Evolutionary conservation across 2,113 vertebrate species (phyloP), one percentile per base, ranked within the genome.

Genomic region (Leptobrachium ailaonicum): DNA sequence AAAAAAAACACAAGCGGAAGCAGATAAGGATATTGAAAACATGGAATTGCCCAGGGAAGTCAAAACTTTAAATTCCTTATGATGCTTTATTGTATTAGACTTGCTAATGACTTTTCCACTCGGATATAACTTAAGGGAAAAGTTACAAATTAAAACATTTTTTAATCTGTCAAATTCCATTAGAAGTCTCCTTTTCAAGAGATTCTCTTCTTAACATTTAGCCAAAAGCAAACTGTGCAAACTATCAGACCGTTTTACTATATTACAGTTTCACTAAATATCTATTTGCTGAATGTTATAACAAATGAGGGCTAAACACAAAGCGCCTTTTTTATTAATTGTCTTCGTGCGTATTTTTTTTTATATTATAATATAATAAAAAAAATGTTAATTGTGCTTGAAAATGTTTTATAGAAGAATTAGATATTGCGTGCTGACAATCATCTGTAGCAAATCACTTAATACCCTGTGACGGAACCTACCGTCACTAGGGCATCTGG

Each of bases 81-180:
- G 41, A 72, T 1, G 42, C 8, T 14, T 68, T 9, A 2, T 78
- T 82, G 32, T 53, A 82, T 62, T 8, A 75, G 68, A 6, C 7
- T 6, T 66, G 58, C 66, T 60, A 79, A 8, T 83, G 62, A 73
- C 79, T 41, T 76, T 44, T 12, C 2, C 10, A 40, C 41, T n/a
- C 3, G 41, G 20, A 60, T 77, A 32, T 45, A 88, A 87, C 84
- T 84, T 73, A 86, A 83, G 86, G 86, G 85, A 86, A 86, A 88
- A 85, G 82, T 85, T 40, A 0, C 68, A 83, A 89, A 87, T 86
- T 83, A 86, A 88, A 88, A 83, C 76, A 86, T 88, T 88, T 89
- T 83, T 73, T 66, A 87, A 85, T 83, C 83, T 87, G 87, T 87
- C 84, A 88, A 70, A 84, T 87, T 84, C 50, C 85, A 73, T 66